Conservation (phyloP, 2,797 vertebrate species). For the Oreonectes daqikongensis region DNA sequence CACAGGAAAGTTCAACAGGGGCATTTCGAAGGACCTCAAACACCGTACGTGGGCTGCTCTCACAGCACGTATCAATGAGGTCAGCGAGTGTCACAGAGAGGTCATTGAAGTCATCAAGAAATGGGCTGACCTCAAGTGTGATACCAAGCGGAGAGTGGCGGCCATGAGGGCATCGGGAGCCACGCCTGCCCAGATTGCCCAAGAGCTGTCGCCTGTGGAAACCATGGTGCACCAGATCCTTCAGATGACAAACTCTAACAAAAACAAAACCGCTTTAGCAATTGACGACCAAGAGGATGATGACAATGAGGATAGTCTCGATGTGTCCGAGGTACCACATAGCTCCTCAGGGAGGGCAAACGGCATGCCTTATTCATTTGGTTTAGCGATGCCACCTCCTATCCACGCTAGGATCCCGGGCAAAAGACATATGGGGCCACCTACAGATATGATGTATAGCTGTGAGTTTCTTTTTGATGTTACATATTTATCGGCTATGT, state of each 20-base stretch:
- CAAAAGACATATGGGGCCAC: conserved; percentile 28
- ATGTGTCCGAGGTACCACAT: conserved; percentile 18
- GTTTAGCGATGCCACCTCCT: conserved; percentile 29
- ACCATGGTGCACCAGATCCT: conserved; percentile 80
- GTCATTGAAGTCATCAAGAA: conserved; percentile 80
- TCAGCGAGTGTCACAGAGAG: conserved; percentile 66
- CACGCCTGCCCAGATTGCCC: conserved; percentile 58
- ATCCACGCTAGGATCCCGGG: conserved; percentile 17
- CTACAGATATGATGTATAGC: conserved; percentile 37
- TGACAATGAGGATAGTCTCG: conserved; percentile 53
- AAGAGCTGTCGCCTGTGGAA: conserved; percentile 74
- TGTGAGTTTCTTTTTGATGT: conserved; percentile 30
- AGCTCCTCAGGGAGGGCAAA: conserved; percentile 37
- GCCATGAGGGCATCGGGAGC: conserved; percentile 64
- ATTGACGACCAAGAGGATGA: conserved; percentile 42
- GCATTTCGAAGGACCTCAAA: conserved; percentile 60
- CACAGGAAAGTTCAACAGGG: conserved; percentile 63
- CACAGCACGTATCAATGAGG: conserved; percentile 61
- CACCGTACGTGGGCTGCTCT: conserved; percentile 62
- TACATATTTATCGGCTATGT: no score
- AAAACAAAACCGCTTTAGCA: conserved; percentile 55
- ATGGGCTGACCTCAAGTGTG: conserved; percentile 82
- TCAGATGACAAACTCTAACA: conserved; percentile 66
- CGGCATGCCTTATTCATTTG: conserved; percentile 38
- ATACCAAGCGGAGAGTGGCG: conserved; percentile 74